These are phyloP conservation scores for Myotis planiceps DNA, from an alignment of 2,797 vertebrate genomes.

Conservation along the genomic window DNA sequence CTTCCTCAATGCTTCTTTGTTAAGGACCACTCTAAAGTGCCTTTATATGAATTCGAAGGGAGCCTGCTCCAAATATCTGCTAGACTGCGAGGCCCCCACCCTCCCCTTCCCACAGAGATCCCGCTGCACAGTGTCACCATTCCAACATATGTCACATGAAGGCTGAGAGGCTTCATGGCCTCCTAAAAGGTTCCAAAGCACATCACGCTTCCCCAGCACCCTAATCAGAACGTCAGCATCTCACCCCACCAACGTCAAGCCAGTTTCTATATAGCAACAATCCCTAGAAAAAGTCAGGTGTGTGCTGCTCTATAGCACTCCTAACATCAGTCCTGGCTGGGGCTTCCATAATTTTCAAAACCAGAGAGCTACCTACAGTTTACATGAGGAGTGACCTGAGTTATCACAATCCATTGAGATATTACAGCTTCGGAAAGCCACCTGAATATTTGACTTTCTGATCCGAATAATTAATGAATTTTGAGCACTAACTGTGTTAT, in stretches of 20 bases:
- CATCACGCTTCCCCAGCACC: background rate
- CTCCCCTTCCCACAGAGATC: background rate
- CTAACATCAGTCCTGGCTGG: background rate
- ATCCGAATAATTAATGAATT: background rate
- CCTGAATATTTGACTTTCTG: background rate
- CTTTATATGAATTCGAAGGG: background rate
- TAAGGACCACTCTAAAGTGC: background rate
- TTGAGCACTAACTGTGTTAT: background rate
- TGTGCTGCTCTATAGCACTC: background rate
- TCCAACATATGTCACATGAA: background rate
- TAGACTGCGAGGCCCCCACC: background rate
- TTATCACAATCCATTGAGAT: background rate
- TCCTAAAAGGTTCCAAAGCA: background rate
- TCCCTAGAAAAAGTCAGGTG: background rate
- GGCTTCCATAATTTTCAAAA: background rate
- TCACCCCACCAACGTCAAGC: background rate
- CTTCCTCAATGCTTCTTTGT: background rate
- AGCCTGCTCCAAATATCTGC: background rate
- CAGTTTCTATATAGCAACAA: background rate
- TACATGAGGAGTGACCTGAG: background rate
- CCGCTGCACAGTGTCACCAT: background rate
- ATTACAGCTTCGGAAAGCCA: background rate
- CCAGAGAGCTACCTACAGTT: background rate
- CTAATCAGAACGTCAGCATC: background rate
- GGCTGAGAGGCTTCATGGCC: background rate